phyloP scores from a whole-genome alignment of 2,888 invertebrate species.

The Onthophagus sagittarius region DNA sequence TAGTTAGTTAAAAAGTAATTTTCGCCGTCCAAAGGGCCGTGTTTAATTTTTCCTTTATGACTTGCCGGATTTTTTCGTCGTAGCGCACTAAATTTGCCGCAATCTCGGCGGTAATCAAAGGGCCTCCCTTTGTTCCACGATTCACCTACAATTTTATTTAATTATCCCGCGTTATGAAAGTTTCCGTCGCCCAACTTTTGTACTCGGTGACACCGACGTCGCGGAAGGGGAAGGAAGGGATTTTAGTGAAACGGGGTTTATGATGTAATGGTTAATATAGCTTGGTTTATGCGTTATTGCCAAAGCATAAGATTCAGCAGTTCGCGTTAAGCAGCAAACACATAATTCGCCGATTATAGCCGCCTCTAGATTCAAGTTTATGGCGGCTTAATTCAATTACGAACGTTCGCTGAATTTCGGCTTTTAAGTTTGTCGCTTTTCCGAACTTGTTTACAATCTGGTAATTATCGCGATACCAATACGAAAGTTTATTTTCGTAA shows the following conservation, averaged over 20 bases:
- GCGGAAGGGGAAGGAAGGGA: background rate
- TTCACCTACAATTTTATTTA: background rate
- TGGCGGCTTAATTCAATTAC: background rate
- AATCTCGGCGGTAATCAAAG: background rate
- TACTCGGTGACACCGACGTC: background rate
- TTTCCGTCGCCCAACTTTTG: background rate
- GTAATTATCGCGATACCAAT: background rate
- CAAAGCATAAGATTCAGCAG: background rate
- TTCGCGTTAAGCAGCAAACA: background rate
- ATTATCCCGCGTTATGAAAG: background rate
- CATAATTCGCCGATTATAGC: background rate
- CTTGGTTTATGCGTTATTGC: background rate
- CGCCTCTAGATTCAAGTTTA: background rate
- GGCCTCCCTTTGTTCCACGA: background rate
- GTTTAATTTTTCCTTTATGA: slow-evolving; percentile 21
- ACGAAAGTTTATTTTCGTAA: background rate
- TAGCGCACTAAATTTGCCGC: slow-evolving; percentile 13
- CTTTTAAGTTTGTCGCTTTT: background rate
- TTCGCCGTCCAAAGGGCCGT: slow-evolving; percentile 10
- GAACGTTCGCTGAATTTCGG: background rate
- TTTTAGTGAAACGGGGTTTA: background rate
- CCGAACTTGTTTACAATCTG: background rate
- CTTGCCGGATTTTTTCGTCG: slow-evolving; percentile 7
- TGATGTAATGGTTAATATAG: background rate
- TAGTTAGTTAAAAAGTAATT: slow-evolving; percentile 23